Conservation (phyloP, 2,888 invertebrate species). For the Acleris cristana region DNA sequence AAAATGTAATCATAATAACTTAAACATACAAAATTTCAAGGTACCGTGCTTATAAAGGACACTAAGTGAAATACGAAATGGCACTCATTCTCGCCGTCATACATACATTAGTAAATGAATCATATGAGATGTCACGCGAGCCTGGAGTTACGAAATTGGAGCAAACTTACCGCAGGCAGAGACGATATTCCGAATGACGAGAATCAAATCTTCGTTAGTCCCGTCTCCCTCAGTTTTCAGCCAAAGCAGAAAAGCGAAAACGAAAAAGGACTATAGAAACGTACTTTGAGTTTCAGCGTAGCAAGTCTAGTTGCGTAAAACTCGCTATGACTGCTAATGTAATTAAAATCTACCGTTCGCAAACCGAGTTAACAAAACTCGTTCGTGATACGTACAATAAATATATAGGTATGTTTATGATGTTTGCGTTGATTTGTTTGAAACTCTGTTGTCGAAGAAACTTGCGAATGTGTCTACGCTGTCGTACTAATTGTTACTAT, state of each 20-base stretch:
- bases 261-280: neutral
- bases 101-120: constrained; percentile 38
- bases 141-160: constrained; percentile 42
- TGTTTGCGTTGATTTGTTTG: constrained; percentile 22
- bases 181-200: neutral
- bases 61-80: constrained; percentile 14
- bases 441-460: constrained; percentile 13
- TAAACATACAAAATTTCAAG: neutral
- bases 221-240: neutral
- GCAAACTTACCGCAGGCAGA: constrained; percentile 44
- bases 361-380: constrained; percentile 40
- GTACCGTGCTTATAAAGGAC: constrained; percentile 5
- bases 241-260: neutral
- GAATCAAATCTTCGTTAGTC: neutral
- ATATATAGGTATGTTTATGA: constrained; percentile 16
- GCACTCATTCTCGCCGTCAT: constrained; percentile 28
- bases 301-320: constrained; percentile 31
- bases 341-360: constrained; percentile 54
- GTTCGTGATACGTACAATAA: constrained; percentile 34
- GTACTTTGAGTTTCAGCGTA: neutral
- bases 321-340: constrained; percentile 48
- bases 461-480: neutral
- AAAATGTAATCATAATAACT: too few species aligned
- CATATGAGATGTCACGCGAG: constrained; percentile 38
- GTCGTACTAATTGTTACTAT: constrained; percentile 3